Conservation (phyloP, 1,140 invertebrate genomes). For the Protaetia brevitarsis region DNA sequence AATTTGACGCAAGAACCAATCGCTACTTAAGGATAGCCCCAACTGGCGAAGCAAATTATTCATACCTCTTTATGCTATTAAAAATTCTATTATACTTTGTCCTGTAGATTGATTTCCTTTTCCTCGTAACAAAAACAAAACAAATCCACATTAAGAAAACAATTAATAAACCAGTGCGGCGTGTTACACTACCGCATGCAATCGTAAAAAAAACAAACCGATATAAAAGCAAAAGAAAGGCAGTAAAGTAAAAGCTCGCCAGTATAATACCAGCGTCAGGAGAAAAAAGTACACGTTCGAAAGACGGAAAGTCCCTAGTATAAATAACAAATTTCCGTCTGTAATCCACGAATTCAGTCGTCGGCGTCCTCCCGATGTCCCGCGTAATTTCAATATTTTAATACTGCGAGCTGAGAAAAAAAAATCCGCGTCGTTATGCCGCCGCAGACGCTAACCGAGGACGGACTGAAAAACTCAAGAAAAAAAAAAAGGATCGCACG, state of each 20-base stretch:
- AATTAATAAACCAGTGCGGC: neutral
- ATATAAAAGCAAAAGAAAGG: neutral
- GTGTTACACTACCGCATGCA: neutral
- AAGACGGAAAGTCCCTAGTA: neutral
- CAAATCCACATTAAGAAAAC: no score
- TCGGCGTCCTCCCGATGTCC: no score
- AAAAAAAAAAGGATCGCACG: slow-evolving; percentile 1
- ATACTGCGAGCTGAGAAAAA: neutral
- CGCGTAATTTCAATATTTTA: slow-evolving; percentile 16
- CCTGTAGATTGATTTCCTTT: no score
- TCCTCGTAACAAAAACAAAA: no score
- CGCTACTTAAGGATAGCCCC: no score
- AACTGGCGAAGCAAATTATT: no score
- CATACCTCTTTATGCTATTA: no score
- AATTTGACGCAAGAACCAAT: no score
- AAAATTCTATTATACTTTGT: no score
- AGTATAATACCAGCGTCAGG: neutral
- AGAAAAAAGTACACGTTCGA: neutral
- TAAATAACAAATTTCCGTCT: neutral
- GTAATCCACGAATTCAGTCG: slow-evolving; percentile 13
- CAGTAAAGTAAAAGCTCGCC: slow-evolving; percentile 7
- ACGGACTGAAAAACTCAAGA: no score
- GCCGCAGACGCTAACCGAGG: neutral
- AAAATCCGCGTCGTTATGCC: neutral
- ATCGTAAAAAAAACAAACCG: neutral